Base-by-base conservation (phyloP, 1,140 invertebrate genomes). In the Drosophila pallidifrons region DNA sequence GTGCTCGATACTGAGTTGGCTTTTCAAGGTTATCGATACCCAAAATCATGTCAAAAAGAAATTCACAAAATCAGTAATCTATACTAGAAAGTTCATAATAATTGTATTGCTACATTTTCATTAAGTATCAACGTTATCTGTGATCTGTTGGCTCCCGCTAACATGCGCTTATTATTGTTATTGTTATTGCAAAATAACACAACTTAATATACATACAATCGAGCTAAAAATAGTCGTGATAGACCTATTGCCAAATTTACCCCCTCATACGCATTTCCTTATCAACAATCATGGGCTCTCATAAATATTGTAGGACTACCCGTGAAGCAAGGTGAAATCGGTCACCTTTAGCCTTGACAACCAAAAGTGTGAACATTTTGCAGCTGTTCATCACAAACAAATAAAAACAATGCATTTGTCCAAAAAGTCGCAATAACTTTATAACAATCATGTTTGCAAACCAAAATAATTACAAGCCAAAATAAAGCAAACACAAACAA, bases 321-420 rank as follows among this genome's bases (percentile, higher is more conserved):
- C 49, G 59, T 63, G 15, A 51, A 61, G 43, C 72, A 75, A 75
- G 66, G 72, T 75, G 25, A 69, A 11, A 25, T 54, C 35, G 16
- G 8, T 20, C 7, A 38, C 1, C 2, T 3, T 49, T 70, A 16
- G 58, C 66, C 72, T 75, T 75, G 72, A 35, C 58, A 70, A 63
- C 66, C 66, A 70, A 73, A 63, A 70, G 28, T 75, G 25, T 55
- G 61, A 38, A 43, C 61, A 72, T 54, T 47, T 47, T 11, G 51
- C 66, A 61, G 52, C 59, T 75, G 65, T 32, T 59, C 13, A 16
- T 16, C 8, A 25, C 11, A 32, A 35, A 30, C 20, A 46, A 38
- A 54, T 8, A 13, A 73, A 58, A 73, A 45, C 43, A 71, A 64
- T 57, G 30, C 38, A 52, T 8, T 54, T 11, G 35, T 8, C 32